Evolutionary conservation across 2,797 vertebrate genomes (phyloP), one percentile per base, ranked within the genome.

Genomic region (Melanotaenia trifasciata): DNA sequence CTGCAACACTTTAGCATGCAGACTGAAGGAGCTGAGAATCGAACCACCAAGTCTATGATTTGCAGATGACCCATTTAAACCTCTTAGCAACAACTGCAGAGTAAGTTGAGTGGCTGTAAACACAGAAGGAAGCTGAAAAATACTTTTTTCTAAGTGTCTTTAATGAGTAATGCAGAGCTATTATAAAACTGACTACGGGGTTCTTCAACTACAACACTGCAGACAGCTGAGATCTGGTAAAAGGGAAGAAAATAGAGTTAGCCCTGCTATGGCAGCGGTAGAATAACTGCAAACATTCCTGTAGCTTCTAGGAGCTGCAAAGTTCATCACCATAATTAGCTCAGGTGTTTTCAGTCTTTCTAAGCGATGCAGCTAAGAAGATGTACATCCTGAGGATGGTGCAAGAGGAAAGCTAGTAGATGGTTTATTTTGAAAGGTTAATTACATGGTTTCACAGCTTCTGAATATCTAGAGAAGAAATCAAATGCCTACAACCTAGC

Each of bases 341-440:
- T 45, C 2, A 35, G 33, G 8, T 56, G 0, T 38, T 45, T 38
- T 26, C 38, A 24, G 35, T 40, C 51, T 56, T 57, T 67, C 53
- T 16, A 13, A 54, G 13, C 22, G 3, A n/a, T 26, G 9, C 12
- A 11, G 47, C n/a, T n/a, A 51, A 51, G n/a, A n/a, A 50, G 18
- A 16, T 12, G 35, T 47, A 32, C 57, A 70, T 66, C 85, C 79
- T 80, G 65, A 77, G 76, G 84, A 86, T 79, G 84, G 76, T 71
- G 84, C 78, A 84, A 83, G 70, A 89, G 83, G 78, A 82, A 76
- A 84, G 76, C 22, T 72, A 69, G 43, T 16, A 22, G 45, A 60
- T 38, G 6, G 58, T 74, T 75, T 36, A 45, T 72, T 54, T 54
- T 18, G 51, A 36, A 26, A 70, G n/a, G 5, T 67, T 60, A 6